Percentiles rank a stretch among this genome's conserved stretches.
Evolutionary conservation across 2,888 invertebrate species (phyloP).

Genomic region (Sthenelais limicola): DNA sequence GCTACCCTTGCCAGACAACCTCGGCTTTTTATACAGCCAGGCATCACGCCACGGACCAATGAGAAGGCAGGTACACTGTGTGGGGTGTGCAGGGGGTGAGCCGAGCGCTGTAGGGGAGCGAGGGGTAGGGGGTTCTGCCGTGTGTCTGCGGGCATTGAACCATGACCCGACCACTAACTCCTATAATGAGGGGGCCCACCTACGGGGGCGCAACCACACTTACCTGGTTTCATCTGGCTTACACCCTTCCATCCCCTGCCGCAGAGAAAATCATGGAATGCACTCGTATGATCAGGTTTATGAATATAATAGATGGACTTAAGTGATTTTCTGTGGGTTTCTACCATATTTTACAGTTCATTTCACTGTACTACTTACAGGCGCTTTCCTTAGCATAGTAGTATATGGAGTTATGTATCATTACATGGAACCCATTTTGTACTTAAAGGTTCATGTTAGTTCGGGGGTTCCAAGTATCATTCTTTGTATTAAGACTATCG

Average conservation of each 20-base stretch:
- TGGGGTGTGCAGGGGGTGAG: background rate
- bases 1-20: background rate
- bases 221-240: slow-evolving; percentile 13
- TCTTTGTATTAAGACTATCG: too few relatives aligned
- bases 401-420: too few relatives aligned
- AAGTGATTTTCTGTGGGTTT: too few relatives aligned
- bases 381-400: too few relatives aligned
- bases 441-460: too few relatives aligned
- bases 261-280: too few relatives aligned
- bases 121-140: background rate
- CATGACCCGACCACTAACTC: slow-evolving; percentile 8
- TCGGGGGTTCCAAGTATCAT: too few relatives aligned
- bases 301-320: too few relatives aligned
- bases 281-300: too few relatives aligned
- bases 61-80: background rate
- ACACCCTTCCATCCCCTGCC: background rate
- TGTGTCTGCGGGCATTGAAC: slow-evolving; percentile 11
- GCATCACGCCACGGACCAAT: background rate
- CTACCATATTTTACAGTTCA: too few relatives aligned
- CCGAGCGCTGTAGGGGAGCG: background rate
- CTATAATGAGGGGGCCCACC: slow-evolving; percentile 11
- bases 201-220: slow-evolving; percentile 16
- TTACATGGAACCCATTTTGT: too few relatives aligned
- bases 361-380: too few relatives aligned
- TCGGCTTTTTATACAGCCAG: slow-evolving; percentile 10